These are phyloP conservation scores for Oscheius sp. DNA, from an alignment of 2,888 invertebrate genomes.

Conservation along the genomic window DNA sequence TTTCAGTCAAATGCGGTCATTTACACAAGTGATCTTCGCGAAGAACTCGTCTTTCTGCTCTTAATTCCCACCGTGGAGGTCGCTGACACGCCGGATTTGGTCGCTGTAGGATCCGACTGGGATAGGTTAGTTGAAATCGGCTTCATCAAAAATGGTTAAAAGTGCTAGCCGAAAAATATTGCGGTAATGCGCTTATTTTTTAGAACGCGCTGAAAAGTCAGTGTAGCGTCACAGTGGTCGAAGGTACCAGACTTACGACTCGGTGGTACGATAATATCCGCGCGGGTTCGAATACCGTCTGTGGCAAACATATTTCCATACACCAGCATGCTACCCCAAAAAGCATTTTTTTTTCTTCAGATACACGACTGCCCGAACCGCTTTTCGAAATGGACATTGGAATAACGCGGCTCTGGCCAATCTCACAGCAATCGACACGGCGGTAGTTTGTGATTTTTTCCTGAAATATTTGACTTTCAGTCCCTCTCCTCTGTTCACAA, in stretches of 20 bases:
- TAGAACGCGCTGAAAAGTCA: no score
- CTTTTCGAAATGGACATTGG: conserved; percentile 59
- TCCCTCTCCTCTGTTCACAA: conserved; percentile 20
- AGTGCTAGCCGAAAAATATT: no score
- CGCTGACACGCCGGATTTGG: neutral
- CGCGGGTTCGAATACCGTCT: no score
- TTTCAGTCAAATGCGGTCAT: conserved; percentile 9
- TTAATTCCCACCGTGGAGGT: conserved; percentile 13
- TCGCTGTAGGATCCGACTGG: conserved; percentile 21
- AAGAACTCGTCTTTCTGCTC: conserved; percentile 13
- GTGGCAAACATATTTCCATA: neutral
- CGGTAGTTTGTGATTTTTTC: conserved; percentile 15
- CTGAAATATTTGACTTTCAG: neutral
- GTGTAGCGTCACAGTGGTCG: neutral
- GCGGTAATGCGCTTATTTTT: no score
- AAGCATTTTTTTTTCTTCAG: neutral
- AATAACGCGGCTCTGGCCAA: conserved; percentile 43
- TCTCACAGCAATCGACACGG: conserved; percentile 34
- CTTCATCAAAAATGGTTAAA: neutral
- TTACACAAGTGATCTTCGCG: neutral
- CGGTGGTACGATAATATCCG: no score
- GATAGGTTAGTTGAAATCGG: conserved; percentile 19
- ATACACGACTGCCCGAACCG: conserved; percentile 53
- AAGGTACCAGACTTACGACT: neutral
- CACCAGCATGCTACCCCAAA: no score